Conservation (phyloP, 2,797 vertebrate genomes). For the Orientallactaga sibirica region DNA sequence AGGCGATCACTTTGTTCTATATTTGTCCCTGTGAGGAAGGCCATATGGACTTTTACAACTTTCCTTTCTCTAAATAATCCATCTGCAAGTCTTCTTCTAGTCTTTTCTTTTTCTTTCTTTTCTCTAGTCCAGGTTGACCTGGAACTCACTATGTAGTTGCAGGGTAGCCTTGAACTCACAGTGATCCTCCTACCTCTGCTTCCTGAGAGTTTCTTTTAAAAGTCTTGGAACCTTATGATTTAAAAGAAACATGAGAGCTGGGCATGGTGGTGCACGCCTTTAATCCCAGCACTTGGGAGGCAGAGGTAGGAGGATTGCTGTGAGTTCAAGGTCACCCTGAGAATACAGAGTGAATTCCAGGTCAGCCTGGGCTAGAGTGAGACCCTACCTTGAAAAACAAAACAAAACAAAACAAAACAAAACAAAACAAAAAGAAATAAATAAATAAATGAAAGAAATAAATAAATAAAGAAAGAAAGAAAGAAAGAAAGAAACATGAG, state of each 20-base stretch:
- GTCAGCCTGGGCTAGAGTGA: too few relatives aligned
- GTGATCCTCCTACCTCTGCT: too few relatives aligned
- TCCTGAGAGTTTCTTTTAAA: neutral
- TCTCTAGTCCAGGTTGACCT: too few relatives aligned
- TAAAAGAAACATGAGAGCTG: neutral
- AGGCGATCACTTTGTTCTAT: slow-evolving; percentile 4
- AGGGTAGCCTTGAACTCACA: too few relatives aligned
- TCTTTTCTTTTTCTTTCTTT: neutral
- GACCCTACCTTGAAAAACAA: too few relatives aligned
- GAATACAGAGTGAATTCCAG: too few relatives aligned
- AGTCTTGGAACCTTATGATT: neutral
- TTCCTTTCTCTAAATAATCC: slow-evolving; percentile 25
- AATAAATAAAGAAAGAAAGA: neutral
- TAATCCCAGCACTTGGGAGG: neutral
- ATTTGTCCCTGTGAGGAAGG: slow-evolving; percentile 37
- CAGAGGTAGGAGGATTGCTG: neutral
- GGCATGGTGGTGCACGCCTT: too few relatives aligned
- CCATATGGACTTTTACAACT: neutral
- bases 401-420: too few relatives aligned
- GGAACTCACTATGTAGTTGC: too few relatives aligned
- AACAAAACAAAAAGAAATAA: too few relatives aligned
- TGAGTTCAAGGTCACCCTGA: neutral
- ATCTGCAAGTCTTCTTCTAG: neutral
- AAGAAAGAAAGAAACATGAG: neutral
- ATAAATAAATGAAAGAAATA: too few relatives aligned